Evolutionary conservation across 2,113 vertebrate species (phyloP).

Genomic region (Motacilla alba): DNA sequence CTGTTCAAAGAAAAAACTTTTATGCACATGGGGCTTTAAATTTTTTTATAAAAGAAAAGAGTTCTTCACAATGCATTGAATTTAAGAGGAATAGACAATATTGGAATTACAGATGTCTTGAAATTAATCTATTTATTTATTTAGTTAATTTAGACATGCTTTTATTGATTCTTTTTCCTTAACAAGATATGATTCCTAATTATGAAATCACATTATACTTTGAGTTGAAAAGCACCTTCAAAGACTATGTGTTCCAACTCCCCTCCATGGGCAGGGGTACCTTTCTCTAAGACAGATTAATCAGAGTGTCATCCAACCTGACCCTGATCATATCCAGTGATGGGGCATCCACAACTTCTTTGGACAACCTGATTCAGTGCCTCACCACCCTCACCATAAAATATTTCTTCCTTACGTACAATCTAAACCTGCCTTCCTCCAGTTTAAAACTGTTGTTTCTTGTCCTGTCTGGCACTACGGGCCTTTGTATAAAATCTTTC

Average conservation of each 20-base stretch:
- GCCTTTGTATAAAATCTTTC: not conserved
- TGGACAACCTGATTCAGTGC: not conserved
- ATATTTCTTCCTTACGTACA: not conserved
- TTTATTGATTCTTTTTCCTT: not conserved
- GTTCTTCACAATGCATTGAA: not conserved
- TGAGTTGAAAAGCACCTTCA: not conserved
- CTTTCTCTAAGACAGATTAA: not conserved
- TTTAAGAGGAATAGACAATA: not conserved
- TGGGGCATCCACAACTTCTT: not conserved
- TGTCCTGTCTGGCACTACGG: not conserved
- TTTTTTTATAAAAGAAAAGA: not conserved
- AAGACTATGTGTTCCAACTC: not conserved
- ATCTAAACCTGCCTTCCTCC: not conserved
- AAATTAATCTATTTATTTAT: not conserved
- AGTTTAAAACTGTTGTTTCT: not conserved
- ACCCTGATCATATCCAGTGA: not conserved
- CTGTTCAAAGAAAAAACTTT: not conserved
- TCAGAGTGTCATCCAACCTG: not conserved
- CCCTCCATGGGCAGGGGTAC: not conserved
- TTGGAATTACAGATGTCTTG: not conserved
- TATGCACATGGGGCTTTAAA: rapidly evolving
- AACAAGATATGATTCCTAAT: not conserved
- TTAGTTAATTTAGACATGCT: not conserved
- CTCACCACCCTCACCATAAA: not conserved
- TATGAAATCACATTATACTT: not conserved